Evolutionary conservation across 2,888 invertebrate genomes (phyloP).

Genomic region (Auanema freiburgensis): DNA sequence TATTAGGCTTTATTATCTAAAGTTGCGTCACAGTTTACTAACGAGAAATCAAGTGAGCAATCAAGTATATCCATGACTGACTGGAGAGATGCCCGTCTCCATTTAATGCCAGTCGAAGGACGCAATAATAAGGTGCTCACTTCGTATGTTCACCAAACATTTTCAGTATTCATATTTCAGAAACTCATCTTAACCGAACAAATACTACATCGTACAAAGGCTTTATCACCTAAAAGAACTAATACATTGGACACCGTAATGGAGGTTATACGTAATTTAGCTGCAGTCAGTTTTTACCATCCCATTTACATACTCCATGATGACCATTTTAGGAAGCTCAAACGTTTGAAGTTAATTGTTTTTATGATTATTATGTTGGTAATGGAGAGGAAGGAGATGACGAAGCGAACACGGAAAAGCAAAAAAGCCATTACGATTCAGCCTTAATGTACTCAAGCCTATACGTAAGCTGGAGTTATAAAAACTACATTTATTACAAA

Average conservation of each 20-base stretch:
- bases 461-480: slow-evolving; percentile 17
- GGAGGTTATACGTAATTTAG: slow-evolving; percentile 27
- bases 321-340: slow-evolving; percentile 28
- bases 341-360: slow-evolving; percentile 28
- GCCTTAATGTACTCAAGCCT: slow-evolving; percentile 9
- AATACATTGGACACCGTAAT: slow-evolving; percentile 33
- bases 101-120: slow-evolving; percentile 29
- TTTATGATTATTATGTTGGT: slow-evolving; percentile 38
- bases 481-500: background rate
- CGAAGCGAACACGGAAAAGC: background rate
- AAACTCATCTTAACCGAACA: slow-evolving; percentile 39
- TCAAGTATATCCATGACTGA: slow-evolving; percentile 10
- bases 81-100: slow-evolving; percentile 34
- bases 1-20: background rate
- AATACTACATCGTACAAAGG: slow-evolving; percentile 24
- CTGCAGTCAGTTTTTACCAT: background rate
- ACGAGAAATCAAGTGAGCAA: background rate
- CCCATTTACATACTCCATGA: background rate
- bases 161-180: slow-evolving; percentile 15
- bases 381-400: slow-evolving; percentile 19
- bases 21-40: background rate
- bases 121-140: slow-evolving; percentile 24
- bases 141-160: background rate
- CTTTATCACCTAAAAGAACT: slow-evolving; percentile 24
- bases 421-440: slow-evolving; percentile 12